Evolutionary conservation across 1,140 invertebrate genomes (phyloP).

Genomic region (Zaprionus kolodkinae): DNA sequence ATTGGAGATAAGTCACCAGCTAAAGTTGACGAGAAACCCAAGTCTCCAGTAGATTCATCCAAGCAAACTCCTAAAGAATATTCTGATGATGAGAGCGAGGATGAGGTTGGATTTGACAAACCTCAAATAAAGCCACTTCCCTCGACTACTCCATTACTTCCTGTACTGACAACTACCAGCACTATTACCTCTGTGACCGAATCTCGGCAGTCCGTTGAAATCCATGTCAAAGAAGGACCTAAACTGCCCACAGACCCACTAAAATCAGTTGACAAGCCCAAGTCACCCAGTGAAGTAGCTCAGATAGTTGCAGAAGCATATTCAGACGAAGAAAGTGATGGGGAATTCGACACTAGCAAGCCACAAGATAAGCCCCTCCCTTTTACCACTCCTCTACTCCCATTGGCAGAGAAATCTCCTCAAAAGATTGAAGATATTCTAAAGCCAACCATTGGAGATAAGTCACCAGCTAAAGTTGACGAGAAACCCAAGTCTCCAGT

Average conservation of each 20-base stretch:
- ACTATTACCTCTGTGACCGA: slow-evolving; percentile 8
- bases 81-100: slow-evolving; percentile 20
- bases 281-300: slow-evolving; percentile 10
- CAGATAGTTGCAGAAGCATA: slow-evolving; percentile 7
- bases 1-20: not conserved
- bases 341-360: slow-evolving; percentile 8
- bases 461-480: slow-evolving; percentile 12
- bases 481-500: slow-evolving; percentile 23
- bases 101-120: slow-evolving; percentile 1
- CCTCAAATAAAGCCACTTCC: slow-evolving; percentile 5
- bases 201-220: slow-evolving; percentile 10
- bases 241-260: not conserved
- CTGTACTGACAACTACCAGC: slow-evolving; percentile 2
- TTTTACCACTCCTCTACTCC: slow-evolving; percentile 6
- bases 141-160: not conserved
- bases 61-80: slow-evolving; percentile 1
- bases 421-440: slow-evolving; percentile 6
- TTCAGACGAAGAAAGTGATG: slow-evolving; percentile 24
- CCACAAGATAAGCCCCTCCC: slow-evolving; percentile 20
- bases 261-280: slow-evolving; percentile 7
- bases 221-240: not conserved
- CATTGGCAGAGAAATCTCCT: slow-evolving; percentile 4
- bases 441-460: slow-evolving; percentile 7
- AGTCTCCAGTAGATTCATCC: slow-evolving; percentile 7
- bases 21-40: slow-evolving; percentile 25